Evolutionary conservation across 2,797 vertebrate species (phyloP).

Genomic region (Ceryle rudis): DNA sequence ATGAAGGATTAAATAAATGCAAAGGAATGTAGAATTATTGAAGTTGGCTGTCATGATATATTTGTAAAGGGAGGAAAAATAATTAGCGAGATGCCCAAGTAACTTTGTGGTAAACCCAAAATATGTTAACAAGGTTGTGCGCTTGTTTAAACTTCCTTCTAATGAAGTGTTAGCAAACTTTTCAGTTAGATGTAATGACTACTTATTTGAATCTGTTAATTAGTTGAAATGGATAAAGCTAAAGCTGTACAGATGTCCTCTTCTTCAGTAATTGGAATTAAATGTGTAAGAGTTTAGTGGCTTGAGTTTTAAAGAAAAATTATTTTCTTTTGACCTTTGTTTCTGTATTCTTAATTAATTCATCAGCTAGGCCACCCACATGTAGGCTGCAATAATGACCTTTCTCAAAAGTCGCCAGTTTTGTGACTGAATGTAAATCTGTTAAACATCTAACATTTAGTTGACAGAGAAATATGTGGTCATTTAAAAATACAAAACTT

Average conservation of each 20-base stretch:
- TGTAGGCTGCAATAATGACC: slow-evolving; percentile 56
- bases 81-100: slow-evolving; percentile 56
- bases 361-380: slow-evolving; percentile 75
- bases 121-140: slow-evolving; percentile 77
- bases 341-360: slow-evolving; percentile 78
- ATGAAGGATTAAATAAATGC: slow-evolving; percentile 33
- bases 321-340: slow-evolving; percentile 75
- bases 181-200: slow-evolving; percentile 76
- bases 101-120: slow-evolving; percentile 76
- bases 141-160: slow-evolving; percentile 79
- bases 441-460: slow-evolving; percentile 39
- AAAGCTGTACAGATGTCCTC: slow-evolving; percentile 76
- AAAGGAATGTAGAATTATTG: slow-evolving; percentile 54
- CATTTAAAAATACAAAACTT: slow-evolving; percentile 9
- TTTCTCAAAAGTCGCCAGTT: slow-evolving; percentile 39
- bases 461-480: slow-evolving; percentile 54
- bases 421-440: slow-evolving; percentile 61
- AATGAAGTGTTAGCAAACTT: slow-evolving; percentile 81
- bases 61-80: slow-evolving; percentile 70
- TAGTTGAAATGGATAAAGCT: slow-evolving; percentile 69
- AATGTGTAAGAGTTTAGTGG: slow-evolving; percentile 78
- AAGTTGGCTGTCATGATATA: slow-evolving; percentile 58
- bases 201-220: slow-evolving; percentile 78
- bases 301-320: slow-evolving; percentile 77
- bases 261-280: slow-evolving; percentile 78